These are phyloP conservation scores for Marasmarcha lunaedactyla DNA, from an alignment of 2,888 invertebrate genomes.

Conservation along the genomic window DNA sequence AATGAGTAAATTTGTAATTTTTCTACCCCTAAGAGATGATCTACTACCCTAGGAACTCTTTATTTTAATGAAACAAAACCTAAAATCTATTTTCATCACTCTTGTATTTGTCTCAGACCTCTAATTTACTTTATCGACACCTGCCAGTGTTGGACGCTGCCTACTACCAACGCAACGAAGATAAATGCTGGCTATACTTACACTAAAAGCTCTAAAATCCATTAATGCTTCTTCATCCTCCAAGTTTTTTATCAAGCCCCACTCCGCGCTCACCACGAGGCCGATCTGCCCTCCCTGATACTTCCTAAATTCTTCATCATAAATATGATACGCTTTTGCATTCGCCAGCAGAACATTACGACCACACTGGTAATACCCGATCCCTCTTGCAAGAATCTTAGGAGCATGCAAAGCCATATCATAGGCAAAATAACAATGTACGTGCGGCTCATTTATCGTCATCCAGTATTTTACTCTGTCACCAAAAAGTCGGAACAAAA, in stretches of 20 bases:
- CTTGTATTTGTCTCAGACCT: too few species aligned
- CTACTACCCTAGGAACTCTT: too few species aligned
- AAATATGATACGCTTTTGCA: conserved; percentile 39
- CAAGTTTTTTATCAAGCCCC: conserved; percentile 15
- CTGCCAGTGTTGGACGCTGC: too few species aligned
- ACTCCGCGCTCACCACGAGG: conserved; percentile 37
- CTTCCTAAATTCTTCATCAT: conserved; percentile 28
- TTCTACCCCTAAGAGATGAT: too few species aligned
- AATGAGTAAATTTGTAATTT: too few species aligned
- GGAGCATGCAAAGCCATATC: conserved; percentile 27
- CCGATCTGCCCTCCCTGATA: conserved; percentile 43
- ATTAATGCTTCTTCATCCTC: conserved; percentile 13
- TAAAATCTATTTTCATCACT: too few species aligned
- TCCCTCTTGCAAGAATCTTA: conserved; percentile 31
- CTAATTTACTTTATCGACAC: too few species aligned
- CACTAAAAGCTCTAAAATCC: conserved; percentile 19
- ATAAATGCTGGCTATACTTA: too few species aligned
- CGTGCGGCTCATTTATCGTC: conserved; percentile 64
- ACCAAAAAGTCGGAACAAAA: conserved; percentile 43
- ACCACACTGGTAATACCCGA: conserved; percentile 51
- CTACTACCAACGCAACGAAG: too few species aligned
- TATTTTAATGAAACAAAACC: too few species aligned
- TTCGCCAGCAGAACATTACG: conserved; percentile 64
- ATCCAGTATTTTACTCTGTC: conserved; percentile 62
- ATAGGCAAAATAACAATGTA: conserved; percentile 41